A percentile compares a stretch with the other conserved stretches of the same genome.
Conservation (phyloP, 2,797 vertebrate species). For the Ptychobarbus kaznakovi region DNA sequence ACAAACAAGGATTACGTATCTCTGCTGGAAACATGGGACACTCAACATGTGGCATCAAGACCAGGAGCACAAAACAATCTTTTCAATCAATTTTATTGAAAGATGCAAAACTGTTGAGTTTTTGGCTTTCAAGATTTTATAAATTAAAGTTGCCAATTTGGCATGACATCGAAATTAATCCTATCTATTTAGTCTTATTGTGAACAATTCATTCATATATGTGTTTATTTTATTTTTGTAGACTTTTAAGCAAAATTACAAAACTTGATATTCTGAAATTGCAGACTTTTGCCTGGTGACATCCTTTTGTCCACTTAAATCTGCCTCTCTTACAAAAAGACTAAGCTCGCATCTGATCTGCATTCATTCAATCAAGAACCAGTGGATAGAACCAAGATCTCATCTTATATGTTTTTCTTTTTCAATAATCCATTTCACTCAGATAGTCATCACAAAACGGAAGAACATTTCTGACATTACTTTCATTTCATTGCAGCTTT, state of each 20-base stretch:
- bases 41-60: constrained; percentile 15
- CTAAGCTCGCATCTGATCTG: background rate
- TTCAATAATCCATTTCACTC: background rate
- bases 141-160: too few species aligned
- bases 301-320: background rate
- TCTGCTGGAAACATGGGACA: constrained; percentile 12
- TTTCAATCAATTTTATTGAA: background rate
- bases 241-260: background rate
- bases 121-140: background rate
- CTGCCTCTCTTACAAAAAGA: background rate
- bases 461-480: too few species aligned
- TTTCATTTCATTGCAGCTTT: background rate
- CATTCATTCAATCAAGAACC: background rate
- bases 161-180: background rate
- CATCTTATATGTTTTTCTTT: background rate
- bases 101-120: background rate
- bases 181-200: background rate
- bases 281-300: background rate
- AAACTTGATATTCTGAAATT: background rate
- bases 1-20: constrained; percentile 41
- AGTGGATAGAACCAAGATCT: background rate
- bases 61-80: background rate
- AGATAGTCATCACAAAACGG: too few species aligned
- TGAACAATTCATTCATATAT: background rate
- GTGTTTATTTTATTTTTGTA: background rate